phyloP scores from a whole-genome alignment of 2,113 vertebrate genomes.

The Dicentrarchus labrax region DNA sequence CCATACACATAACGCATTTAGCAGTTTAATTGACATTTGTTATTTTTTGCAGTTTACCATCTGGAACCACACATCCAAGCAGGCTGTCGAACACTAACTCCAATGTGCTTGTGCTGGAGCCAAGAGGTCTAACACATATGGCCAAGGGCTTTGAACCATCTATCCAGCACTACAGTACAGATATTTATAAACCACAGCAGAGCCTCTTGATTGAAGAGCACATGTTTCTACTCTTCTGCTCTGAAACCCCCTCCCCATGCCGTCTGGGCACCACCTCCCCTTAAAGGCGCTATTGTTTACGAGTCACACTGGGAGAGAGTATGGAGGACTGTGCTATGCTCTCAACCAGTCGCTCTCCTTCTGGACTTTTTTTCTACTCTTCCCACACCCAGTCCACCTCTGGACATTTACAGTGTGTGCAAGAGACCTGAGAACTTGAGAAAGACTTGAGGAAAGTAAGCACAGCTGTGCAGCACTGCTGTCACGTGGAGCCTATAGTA shows the following conservation, averaged over 20 bases:
- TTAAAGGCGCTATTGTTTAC: slow-evolving; percentile 77
- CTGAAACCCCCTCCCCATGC: slow-evolving; percentile 57
- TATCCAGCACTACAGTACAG: slow-evolving; percentile 68
- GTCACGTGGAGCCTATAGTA: slow-evolving; percentile 73
- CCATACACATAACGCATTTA: slow-evolving; percentile 1
- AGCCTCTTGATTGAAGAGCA: slow-evolving; percentile 80
- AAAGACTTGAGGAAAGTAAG: slow-evolving; percentile 67
- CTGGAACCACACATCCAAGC: slow-evolving; percentile 50
- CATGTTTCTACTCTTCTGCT: slow-evolving; percentile 81
- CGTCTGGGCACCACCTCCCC: slow-evolving; percentile 57
- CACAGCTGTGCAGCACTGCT: slow-evolving; percentile 77
- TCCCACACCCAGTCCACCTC: slow-evolving; percentile 45
- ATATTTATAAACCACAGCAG: slow-evolving; percentile 84
- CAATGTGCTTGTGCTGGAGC: slow-evolving; percentile 56
- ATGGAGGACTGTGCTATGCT: slow-evolving; percentile 21
- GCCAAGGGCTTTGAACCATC: slow-evolving; percentile 71
- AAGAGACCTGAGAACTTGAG: slow-evolving; percentile 71
- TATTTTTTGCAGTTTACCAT: slow-evolving; percentile 65
- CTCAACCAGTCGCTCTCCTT: slow-evolving; percentile 14
- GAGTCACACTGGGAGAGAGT: slow-evolving; percentile 56
- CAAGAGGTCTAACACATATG: slow-evolving; percentile 71
- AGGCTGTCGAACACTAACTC: slow-evolving; percentile 56
- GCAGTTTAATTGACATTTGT: slow-evolving; percentile 53
- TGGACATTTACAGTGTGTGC: slow-evolving; percentile 54
- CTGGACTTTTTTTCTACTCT: slow-evolving; percentile 37